Conservation (phyloP, 2,888 invertebrate species). For the Parnassius smintheus region DNA sequence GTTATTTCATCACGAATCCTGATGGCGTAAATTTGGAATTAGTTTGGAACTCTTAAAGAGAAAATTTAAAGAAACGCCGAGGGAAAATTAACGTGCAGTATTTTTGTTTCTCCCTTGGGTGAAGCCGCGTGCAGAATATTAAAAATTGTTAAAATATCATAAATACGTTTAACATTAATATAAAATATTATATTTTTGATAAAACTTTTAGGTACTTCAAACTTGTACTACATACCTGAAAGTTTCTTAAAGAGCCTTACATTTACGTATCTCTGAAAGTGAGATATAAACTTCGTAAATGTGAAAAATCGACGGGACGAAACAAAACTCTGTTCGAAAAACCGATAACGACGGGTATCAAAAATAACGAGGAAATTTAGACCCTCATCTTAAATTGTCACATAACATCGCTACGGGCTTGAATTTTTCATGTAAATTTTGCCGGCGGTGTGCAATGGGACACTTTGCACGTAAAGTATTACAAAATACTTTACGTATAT, state of each 20-base stretch:
- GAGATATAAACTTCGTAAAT: not conserved
- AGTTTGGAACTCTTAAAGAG: too few species aligned
- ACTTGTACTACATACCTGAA: not conserved
- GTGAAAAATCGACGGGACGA: constrained; percentile 3
- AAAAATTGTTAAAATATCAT: too few species aligned
- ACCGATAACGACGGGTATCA: constrained; percentile 22
- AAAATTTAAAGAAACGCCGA: too few species aligned
- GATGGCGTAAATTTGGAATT: too few species aligned
- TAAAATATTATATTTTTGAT: not conserved
- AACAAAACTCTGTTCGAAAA: constrained; percentile 10
- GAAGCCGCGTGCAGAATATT: too few species aligned
- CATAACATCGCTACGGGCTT: constrained; percentile 22
- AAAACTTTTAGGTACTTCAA: not conserved
- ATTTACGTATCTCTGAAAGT: not conserved
- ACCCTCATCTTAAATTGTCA: constrained; percentile 27
- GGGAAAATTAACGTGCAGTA: too few species aligned
- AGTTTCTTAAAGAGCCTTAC: not conserved
- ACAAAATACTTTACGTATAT: constrained; percentile 21
- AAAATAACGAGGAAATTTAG: constrained; percentile 25
- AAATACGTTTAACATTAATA: not conserved
- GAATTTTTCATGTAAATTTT: constrained; percentile 25
- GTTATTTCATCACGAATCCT: too few species aligned
- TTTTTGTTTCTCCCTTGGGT: too few species aligned
- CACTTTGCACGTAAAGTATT: constrained; percentile 19
- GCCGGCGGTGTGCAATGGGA: constrained; percentile 19